These are phyloP conservation scores for Macaria notata DNA, from an alignment of 2,888 invertebrate species.

Conservation along the genomic window DNA sequence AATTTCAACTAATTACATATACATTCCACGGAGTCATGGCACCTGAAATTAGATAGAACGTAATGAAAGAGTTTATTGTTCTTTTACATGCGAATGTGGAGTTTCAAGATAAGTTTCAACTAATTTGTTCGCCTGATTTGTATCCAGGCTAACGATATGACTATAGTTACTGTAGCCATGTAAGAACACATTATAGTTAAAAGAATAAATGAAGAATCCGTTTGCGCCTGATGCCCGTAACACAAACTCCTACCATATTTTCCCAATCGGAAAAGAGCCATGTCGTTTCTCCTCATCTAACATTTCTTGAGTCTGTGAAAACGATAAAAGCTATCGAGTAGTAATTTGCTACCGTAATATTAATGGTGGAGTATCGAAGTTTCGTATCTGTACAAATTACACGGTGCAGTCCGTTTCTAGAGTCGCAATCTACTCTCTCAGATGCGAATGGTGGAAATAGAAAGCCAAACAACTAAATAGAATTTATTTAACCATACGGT, in stretches of 20 bases:
- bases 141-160: constrained; percentile 22
- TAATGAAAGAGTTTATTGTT: constrained; percentile 8
- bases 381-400: constrained; percentile 21
- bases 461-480: background rate
- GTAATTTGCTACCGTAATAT: constrained; percentile 44
- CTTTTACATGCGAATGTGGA: constrained; percentile 8
- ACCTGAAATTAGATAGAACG: background rate
- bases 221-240: too few species aligned
- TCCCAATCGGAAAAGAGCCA: too few species aligned
- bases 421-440: background rate
- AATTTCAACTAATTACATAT: constrained; percentile 1
- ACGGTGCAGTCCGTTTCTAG: constrained; percentile 8
- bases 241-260: too few species aligned
- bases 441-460: background rate
- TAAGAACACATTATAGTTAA: too few species aligned
- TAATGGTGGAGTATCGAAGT: constrained; percentile 28
- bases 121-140: constrained; percentile 5
- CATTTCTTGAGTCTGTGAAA: constrained; percentile 3
- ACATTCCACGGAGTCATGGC: background rate
- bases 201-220: too few species aligned
- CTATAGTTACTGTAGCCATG: background rate
- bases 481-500: background rate
- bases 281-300: too few species aligned
- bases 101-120: constrained; percentile 6
- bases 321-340: constrained; percentile 29